phyloP scores from a whole-genome alignment of 2,888 invertebrate genomes.

The Neoscelio sp. region DNA sequence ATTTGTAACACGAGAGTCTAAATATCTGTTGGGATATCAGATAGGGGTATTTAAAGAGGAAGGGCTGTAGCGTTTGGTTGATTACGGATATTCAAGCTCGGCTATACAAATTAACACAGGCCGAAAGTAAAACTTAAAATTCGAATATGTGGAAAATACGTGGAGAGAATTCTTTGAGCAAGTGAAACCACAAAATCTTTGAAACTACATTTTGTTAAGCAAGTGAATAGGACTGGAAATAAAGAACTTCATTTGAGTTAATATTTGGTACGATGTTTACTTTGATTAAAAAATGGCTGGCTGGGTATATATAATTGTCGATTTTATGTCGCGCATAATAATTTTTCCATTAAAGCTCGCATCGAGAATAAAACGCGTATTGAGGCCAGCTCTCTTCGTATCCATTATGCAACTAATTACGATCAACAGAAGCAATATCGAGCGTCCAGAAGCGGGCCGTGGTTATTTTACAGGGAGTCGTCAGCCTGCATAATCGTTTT shows the following conservation, averaged over 20 bases:
- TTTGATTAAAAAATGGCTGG: constrained; percentile 8
- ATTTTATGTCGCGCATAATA: constrained; percentile 11
- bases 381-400: constrained; percentile 45
- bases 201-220: too few species aligned
- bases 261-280: background rate
- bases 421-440: constrained; percentile 65
- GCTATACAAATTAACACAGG: background rate
- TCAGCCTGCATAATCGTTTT: constrained; percentile 65
- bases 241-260: background rate
- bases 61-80: constrained; percentile 17
- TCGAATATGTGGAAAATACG: background rate
- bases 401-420: constrained; percentile 66
- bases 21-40: constrained; percentile 14
- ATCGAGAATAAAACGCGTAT: constrained; percentile 43
- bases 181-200: too few species aligned
- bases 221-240: too few species aligned
- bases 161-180: too few species aligned
- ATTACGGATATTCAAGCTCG: constrained; percentile 19
- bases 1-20: constrained; percentile 24
- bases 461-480: constrained; percentile 57
- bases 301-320: background rate
- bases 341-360: constrained; percentile 7
- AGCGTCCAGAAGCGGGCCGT: constrained; percentile 52
- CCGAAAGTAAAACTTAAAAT: constrained; percentile 11
- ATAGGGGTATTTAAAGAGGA: constrained; percentile 16